Percentiles rank a stretch among this genome's conserved stretches.
These are phyloP conservation scores for Clistopyga incitator DNA, from an alignment of 2,888 invertebrate genomes.

Conservation along the genomic window DNA sequence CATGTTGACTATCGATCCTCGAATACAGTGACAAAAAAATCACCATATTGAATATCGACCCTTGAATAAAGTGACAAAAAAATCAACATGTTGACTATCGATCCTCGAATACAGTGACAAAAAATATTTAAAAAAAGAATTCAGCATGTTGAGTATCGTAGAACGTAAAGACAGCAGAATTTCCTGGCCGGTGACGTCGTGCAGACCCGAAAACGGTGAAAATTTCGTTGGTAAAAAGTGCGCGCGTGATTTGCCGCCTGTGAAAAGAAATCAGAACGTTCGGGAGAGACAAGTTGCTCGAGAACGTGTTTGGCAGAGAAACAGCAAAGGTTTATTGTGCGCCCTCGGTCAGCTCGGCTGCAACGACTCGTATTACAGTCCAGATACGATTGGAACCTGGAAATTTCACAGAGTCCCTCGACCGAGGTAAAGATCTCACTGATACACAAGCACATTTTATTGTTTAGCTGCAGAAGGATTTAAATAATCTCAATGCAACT, in stretches of 20 bases:
- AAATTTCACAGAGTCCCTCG: slow-evolving; percentile 79
- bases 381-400: slow-evolving; percentile 81
- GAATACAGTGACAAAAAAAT: no score
- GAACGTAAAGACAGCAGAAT: slow-evolving; percentile 78
- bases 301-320: slow-evolving; percentile 74
- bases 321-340: slow-evolving; percentile 78
- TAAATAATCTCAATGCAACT: no score
- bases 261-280: slow-evolving; percentile 55
- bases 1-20: no score
- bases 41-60: no score
- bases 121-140: slow-evolving; percentile 2
- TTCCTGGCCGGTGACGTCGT: slow-evolving; percentile 75
- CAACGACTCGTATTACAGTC: slow-evolving; percentile 77
- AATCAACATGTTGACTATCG: no score
- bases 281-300: slow-evolving; percentile 70
- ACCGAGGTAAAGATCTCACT: slow-evolving; percentile 74
- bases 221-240: slow-evolving; percentile 68
- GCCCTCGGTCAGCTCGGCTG: slow-evolving; percentile 78
- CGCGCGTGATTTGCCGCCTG: slow-evolving; percentile 61
- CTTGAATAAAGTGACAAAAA: no score
- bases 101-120: background rate
- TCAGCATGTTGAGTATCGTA: slow-evolving; percentile 77
- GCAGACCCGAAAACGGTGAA: slow-evolving; percentile 71
- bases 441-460: slow-evolving; percentile 3
- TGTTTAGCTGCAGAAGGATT: no score